Evolutionary conservation across 2,888 invertebrate species (phyloP), one percentile per base, ranked within the genome.

Genomic region (Pterobdella sp.): DNA sequence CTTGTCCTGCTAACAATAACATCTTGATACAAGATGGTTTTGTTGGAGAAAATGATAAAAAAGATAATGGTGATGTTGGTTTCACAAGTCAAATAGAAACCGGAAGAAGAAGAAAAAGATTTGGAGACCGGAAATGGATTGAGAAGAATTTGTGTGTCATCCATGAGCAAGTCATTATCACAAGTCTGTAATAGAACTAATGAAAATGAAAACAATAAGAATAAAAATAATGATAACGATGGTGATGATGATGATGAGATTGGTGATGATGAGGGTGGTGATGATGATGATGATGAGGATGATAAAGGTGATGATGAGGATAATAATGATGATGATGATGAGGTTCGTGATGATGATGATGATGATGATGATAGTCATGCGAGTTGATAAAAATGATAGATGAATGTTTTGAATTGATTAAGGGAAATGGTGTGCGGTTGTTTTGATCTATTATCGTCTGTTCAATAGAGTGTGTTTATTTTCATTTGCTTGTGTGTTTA

Each of bases 1-100:
- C 52, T 7, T 42, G 63, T 34, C 60, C 66, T 36, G 22, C 22
- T 7, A n/a, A 31, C 49, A 36, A n/a, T 4, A 26, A 7, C 26
- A 10, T 26, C 35, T 34, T 18, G 7, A 22, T 26, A 10, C 42
- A 29, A 42, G 49, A 26, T 42, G 49, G 42, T 26, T 29, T 10
- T 52, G 81, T 77, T 56, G 26, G 42, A 32, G 32, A 31, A 42
- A 26, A 31, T 69, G 49, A 31, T 37, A 26, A n/a, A 42, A 42
- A 42, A 42, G 69, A n/a, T 69, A 42, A 42, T 69, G 69, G 37
- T 69, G 35, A n/a, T 69, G 35, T 10, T 69, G 35, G 31, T 67
- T 18, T 42, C 10, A 42, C 10, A 42, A 42, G 42, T 14, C 42
- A 42, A 14, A 26, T 22, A 56, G 60, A 3, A 26, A 7, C 3